These are phyloP conservation scores for Crematogaster levior DNA, from an alignment of 2,888 invertebrate species.

Conservation along the genomic window DNA sequence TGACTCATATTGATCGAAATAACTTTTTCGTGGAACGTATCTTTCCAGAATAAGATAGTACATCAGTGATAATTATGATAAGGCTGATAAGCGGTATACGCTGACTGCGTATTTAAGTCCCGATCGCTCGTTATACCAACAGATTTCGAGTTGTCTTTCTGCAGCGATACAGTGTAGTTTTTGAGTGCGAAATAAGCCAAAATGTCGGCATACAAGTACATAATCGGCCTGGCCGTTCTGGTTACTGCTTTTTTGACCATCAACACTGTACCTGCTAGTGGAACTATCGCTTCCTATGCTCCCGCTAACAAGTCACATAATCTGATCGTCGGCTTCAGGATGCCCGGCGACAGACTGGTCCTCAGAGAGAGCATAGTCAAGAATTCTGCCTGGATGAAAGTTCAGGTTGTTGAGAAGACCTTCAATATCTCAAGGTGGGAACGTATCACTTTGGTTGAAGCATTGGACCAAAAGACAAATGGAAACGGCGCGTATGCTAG, in stretches of 20 bases:
- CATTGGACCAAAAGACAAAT: slow-evolving; percentile 84
- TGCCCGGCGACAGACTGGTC: slow-evolving; percentile 72
- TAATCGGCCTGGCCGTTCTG: slow-evolving; percentile 49
- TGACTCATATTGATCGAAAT: background rate
- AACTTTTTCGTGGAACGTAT: slow-evolving; percentile 60
- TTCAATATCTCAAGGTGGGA: slow-evolving; percentile 70
- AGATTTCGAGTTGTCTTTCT: slow-evolving; percentile 19
- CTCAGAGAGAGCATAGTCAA: slow-evolving; percentile 72
- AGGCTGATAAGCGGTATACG: slow-evolving; percentile 64
- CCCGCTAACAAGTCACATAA: slow-evolving; percentile 71
- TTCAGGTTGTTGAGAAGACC: slow-evolving; percentile 72
- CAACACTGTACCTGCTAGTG: slow-evolving; percentile 40
- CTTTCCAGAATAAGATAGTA: slow-evolving; percentile 54
- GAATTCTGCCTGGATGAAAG: slow-evolving; percentile 74
- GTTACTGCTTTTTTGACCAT: slow-evolving; percentile 37
- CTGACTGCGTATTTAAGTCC: slow-evolving; percentile 64
- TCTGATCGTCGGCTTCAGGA: slow-evolving; percentile 74
- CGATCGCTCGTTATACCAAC: background rate
- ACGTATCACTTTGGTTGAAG: slow-evolving; percentile 83
- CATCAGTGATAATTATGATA: slow-evolving; percentile 47
- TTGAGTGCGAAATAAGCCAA: slow-evolving; percentile 4
- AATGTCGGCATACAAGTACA: slow-evolving; percentile 56
- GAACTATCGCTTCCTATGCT: background rate
- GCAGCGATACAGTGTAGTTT: slow-evolving; percentile 1
- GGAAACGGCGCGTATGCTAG: slow-evolving; percentile 85